A percentile compares a stretch with the other conserved stretches of the same genome.
These are phyloP conservation scores for Pseudorhombus dupliciocellatus DNA, from an alignment of 2,113 vertebrate species.

Conservation along the genomic window DNA sequence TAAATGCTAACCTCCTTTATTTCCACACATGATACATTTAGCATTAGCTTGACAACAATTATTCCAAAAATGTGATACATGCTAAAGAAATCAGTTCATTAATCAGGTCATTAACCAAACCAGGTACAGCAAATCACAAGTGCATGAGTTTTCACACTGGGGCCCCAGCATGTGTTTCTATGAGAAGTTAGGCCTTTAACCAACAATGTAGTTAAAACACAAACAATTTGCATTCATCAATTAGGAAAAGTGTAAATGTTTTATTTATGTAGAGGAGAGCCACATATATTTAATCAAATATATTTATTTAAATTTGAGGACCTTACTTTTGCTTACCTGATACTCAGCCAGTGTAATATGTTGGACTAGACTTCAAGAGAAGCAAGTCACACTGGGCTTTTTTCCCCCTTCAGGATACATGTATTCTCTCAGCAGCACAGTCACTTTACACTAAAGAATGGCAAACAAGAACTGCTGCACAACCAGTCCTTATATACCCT, in stretches of 20 bases:
- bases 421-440: background rate
- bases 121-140: background rate
- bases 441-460: background rate
- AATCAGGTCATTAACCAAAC: background rate
- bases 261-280: background rate
- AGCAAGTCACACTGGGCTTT: background rate
- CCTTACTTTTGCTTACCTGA: too few relatives aligned
- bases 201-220: background rate
- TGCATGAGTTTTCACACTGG: background rate
- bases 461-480: accelerated
- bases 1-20: background rate
- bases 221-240: background rate
- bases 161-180: background rate
- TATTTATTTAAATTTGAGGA: too few relatives aligned
- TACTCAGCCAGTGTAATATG: background rate
- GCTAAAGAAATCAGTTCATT: background rate
- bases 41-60: background rate
- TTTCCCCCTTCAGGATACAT: background rate
- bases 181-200: background rate
- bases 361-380: background rate
- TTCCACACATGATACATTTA: background rate
- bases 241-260: background rate
- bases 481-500: background rate
- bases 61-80: background rate
- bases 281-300: background rate